A percentile compares a stretch with the other conserved stretches of the same genome.
These are phyloP conservation scores for Lutjanus argentimaculatus DNA, from an alignment of 2,797 vertebrate genomes.

Conservation along the genomic window DNA sequence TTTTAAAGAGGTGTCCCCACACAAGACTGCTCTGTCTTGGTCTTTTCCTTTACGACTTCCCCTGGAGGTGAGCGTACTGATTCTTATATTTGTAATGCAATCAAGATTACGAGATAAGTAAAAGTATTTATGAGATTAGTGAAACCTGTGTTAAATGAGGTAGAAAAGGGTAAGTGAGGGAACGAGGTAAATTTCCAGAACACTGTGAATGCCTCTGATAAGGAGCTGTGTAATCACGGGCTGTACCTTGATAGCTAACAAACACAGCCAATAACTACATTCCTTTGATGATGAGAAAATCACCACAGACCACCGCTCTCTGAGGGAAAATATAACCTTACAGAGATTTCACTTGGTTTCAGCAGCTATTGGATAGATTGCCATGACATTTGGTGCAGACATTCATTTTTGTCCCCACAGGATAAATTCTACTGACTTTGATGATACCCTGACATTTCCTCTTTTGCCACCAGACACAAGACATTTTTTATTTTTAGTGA, in stretches of 20 bases:
- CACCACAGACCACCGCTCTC: conserved; percentile 4
- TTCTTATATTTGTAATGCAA: neutral
- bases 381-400: neutral
- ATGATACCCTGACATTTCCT: neutral
- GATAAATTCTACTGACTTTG: too few species aligned
- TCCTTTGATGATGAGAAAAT: conserved; percentile 44
- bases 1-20: conserved; percentile 13
- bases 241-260: conserved; percentile 2
- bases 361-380: neutral
- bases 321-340: conserved; percentile 2
- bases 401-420: neutral
- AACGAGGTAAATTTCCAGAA: conserved; percentile 13
- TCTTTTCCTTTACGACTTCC: neutral
- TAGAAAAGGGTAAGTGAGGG: conserved; percentile 15
- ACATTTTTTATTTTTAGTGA: too few species aligned
- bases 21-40: neutral
- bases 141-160: conserved; percentile 15
- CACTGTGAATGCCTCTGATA: neutral
- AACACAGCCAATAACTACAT: conserved; percentile 23
- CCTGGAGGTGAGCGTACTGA: neutral
- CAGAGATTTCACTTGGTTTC: neutral
- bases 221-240: neutral
- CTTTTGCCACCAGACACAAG: neutral
- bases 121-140: neutral
- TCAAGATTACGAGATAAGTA: conserved; percentile 3